phyloP scores from a whole-genome alignment of 2,888 invertebrate species.

The Pterobdella sp. region DNA sequence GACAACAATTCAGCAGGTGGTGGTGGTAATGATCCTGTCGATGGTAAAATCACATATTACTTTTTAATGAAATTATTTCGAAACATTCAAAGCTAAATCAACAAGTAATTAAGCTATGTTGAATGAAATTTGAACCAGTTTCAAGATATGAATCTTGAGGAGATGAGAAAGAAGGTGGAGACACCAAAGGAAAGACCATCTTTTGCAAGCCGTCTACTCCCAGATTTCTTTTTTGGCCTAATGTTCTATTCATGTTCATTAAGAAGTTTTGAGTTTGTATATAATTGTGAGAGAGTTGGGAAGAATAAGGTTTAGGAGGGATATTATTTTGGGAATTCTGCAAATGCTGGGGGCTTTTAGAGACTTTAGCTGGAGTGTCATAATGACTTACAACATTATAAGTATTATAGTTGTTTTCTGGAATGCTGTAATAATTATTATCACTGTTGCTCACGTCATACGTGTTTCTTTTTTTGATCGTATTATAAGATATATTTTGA shows the following conservation, averaged over 20 bases:
- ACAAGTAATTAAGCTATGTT: too few relatives aligned
- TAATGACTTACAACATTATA: background rate
- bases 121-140: conserved; percentile 27
- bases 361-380: background rate
- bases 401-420: background rate
- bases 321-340: background rate
- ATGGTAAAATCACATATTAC: too few relatives aligned
- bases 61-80: background rate
- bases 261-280: conserved; percentile 31
- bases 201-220: conserved; percentile 25
- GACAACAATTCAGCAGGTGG: conserved; percentile 31
- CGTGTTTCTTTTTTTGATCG: background rate
- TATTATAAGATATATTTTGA: background rate
- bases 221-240: conserved; percentile 20
- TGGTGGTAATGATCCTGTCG: conserved; percentile 25
- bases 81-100: too few relatives aligned
- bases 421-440: background rate
- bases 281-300: background rate
- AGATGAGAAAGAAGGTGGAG: conserved; percentile 27
- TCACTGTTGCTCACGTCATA: too few relatives aligned
- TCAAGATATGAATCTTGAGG: conserved; percentile 30
- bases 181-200: conserved; percentile 28
- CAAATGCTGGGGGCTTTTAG: background rate
- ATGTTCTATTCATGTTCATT: conserved; percentile 30
- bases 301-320: background rate